Base-by-base conservation (phyloP, 2,113 vertebrate genomes). In the Rhinolophus ferrumequinum region DNA sequence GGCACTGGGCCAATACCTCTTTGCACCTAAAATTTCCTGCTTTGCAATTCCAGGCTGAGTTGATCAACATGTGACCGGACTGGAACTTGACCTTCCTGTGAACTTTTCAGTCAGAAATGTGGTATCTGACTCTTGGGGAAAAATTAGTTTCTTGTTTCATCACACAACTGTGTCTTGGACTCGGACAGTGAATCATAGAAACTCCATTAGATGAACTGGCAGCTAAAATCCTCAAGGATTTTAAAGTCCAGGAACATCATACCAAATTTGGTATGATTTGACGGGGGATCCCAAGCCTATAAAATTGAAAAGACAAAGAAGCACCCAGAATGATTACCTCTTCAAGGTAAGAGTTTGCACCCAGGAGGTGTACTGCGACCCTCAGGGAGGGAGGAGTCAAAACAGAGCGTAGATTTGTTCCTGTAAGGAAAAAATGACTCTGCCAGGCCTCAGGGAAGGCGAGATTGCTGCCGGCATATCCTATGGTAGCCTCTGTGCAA, bases 111-210 rank as follows among this genome's bases (percentile, higher is more conserved):
- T 90, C 89, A 88, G 97, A 98, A 97, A 96, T 96, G 54, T 83
- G 95, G 86, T 94, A 97, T 98, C 98, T 97, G 96, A 96, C 58
- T 89, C 89, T 97, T 67, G 72, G 79, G 22, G 80, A 97, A 56
- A 75, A 96, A 93, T 70, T 30, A 85, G 70, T 96, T 97, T 98
- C 97, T 96, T 96, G 66, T 98, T 98, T 98, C 96, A 97, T 97
- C 96, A 96, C 38, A 60, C 60, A 90, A 93, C 84, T 91, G 92
- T 90, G 87, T 97, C 86, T 98, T 97, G 96, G 88, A 94, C 95
- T 98, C 93, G 52, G 88, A 94, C 76, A 97, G 62, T 97, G 94
- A 98, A 98, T 98, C 83, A 54, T 91, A 77, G 90, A 96, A 98
- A 97, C 77, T 83, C 87, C 97, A 85, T 92, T 97, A 97, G 83